phyloP scores from a whole-genome alignment of 1,140 invertebrate genomes.

The Bombus terrestris region DNA sequence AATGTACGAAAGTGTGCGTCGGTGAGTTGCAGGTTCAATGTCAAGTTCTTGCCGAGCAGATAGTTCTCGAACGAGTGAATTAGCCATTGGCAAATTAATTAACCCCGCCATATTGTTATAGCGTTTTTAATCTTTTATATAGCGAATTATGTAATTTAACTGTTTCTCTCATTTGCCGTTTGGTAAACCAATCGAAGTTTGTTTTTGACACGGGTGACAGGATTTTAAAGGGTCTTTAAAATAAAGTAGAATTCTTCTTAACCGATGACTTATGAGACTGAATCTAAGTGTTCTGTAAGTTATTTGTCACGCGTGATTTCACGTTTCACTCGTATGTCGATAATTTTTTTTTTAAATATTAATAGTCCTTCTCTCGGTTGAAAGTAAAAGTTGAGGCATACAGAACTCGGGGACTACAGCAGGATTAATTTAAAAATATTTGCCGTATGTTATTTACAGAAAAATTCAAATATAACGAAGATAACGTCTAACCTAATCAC shows the following conservation, averaged over 20 bases:
- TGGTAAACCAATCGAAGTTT: neutral
- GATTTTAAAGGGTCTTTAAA: neutral
- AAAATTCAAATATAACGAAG: no score
- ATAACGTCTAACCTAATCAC: no score
- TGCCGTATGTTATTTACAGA: no score
- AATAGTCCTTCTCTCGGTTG: no score
- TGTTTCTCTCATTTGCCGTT: neutral
- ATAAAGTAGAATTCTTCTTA: neutral
- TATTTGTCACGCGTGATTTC: no score
- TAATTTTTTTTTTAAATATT: no score
- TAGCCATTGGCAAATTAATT: neutral
- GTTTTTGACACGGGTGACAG: neutral
- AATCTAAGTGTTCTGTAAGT: no score
- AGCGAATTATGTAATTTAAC: no score
- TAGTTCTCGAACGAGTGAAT: constrained; percentile 21
- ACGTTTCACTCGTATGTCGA: no score
- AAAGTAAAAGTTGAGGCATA: no score
- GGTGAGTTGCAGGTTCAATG: constrained; percentile 60
- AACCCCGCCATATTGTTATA: neutral
- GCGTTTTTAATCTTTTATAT: neutral
- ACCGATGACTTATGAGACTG: neutral
- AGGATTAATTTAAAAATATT: no score
- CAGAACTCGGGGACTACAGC: no score
- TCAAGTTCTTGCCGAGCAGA: constrained; percentile 54
- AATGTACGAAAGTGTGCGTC: neutral